phyloP scores from a whole-genome alignment of 2,797 vertebrate species.

The Amblyopsis hoosieri region DNA sequence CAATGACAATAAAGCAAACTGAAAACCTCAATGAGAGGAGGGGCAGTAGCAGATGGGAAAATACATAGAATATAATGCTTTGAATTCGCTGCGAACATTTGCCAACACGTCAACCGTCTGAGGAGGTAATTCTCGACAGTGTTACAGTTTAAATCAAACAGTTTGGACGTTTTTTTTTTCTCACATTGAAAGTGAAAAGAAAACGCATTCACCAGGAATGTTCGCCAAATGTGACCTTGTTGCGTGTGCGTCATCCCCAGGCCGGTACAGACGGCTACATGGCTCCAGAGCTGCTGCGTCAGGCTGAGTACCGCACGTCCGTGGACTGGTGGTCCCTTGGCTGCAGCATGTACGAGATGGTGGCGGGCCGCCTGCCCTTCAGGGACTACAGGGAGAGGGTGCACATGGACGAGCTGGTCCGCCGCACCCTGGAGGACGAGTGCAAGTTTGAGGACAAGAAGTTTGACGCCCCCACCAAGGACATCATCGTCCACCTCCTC shows the following conservation, averaged over 20 bases:
- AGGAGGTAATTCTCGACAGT: too few relatives aligned
- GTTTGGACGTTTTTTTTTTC: too few relatives aligned
- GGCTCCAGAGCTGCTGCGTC: conserved; percentile 76
- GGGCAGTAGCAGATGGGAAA: too few relatives aligned
- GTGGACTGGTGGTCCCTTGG: conserved; percentile 95
- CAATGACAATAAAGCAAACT: too few relatives aligned
- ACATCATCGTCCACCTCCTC: conserved; percentile 83
- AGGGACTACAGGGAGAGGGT: conserved; percentile 88
- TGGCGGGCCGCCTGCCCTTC: conserved; percentile 87
- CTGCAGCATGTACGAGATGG: conserved; percentile 92
- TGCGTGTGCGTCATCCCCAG: conserved; percentile 33
- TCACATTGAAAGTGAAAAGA: too few relatives aligned
- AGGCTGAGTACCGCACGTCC: conserved; percentile 82
- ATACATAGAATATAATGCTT: too few relatives aligned
- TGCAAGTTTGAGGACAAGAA: conserved; percentile 80
- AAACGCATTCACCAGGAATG: neutral
- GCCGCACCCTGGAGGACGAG: conserved; percentile 86
- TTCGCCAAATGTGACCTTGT: neutral
- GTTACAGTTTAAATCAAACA: too few relatives aligned
- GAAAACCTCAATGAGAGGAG: too few relatives aligned
- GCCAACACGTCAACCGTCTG: too few relatives aligned
- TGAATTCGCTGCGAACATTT: too few relatives aligned
- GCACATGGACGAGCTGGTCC: conserved; percentile 83
- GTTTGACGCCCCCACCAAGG: conserved; percentile 82
- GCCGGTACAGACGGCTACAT: conserved; percentile 78